Evolutionary conservation across 2,113 vertebrate genomes (phyloP), one percentile per base, ranked within the genome.

Genomic region (Phalacrocorax aristotelis): DNA sequence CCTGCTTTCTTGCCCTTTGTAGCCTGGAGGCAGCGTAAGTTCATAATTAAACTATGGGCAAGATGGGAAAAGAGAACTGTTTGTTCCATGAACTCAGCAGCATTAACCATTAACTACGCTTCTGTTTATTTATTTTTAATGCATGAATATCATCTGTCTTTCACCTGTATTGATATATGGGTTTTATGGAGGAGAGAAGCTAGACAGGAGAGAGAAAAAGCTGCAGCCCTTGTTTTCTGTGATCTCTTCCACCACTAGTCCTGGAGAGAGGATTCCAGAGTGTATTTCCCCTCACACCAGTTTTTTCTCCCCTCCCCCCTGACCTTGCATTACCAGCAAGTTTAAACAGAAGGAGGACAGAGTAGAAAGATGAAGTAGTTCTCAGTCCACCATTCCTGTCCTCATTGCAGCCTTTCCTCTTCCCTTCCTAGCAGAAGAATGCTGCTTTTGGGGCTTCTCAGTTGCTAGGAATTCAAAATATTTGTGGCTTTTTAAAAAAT

Each of bases 401-500:
- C 75, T 52, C 38, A 36, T 34, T 68, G 32, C 40, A 87, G 72
- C 38, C 57, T 48, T 93, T 86, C 76, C 30, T 83, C 48, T 71
- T 91, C 51, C 15, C 77, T 91, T 95, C 79, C 93, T 96, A 64
- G 91, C 93, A 96, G 79, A 83, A 85, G 36, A 93, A 88, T 61
- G 36, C 13, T 87, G 83, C 69, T 95, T 95, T 88, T 62, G 87
- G 89, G 66, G 38, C 91, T 97, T 95, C 86, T 95, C 84, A 77
- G 95, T 96, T 95, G 94, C 93, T 91, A 95, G 93, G 96, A 97
- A 97, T 97, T 97, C 75, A 95, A 97, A 97, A 95, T 91, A 97
- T 95, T 95, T 97, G 94, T 96, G 93, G 96, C 49, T 94, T 93
- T 76, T 69, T 6, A 71, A 92, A 96, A 95, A 94, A 95, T 55